Evolutionary conservation across 2,888 invertebrate species (phyloP).

Genomic region (Strigamia maritima): DNA sequence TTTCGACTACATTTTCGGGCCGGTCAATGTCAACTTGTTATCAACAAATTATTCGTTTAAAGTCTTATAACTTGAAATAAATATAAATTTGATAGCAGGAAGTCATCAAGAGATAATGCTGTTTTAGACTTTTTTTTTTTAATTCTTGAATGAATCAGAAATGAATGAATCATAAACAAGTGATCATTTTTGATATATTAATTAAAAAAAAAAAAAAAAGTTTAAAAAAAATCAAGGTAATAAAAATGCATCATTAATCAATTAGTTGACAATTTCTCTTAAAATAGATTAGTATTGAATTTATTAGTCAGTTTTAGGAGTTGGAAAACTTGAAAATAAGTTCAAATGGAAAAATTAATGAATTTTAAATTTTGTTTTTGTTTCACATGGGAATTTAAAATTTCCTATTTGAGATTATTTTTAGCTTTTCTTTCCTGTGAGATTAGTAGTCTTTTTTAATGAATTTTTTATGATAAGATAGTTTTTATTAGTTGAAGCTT

Average conservation of each 20-base stretch:
- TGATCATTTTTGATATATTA: background rate
- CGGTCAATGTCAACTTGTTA: too few species aligned
- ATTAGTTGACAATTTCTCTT: too few species aligned
- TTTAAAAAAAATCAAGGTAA: too few species aligned
- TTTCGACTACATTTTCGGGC: too few species aligned
- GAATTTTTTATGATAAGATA: slow-evolving; percentile 2
- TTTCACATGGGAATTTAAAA: background rate
- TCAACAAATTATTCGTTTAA: too few species aligned
- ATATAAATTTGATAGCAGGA: background rate
- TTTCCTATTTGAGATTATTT: background rate
- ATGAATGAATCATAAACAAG: background rate
- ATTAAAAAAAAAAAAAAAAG: too few species aligned
- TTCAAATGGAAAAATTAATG: too few species aligned
- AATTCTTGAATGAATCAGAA: background rate
- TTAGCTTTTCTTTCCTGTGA: background rate
- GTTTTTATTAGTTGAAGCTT: background rate
- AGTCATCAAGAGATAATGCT: background rate
- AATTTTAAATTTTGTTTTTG: background rate
- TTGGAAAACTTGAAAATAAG: too few species aligned
- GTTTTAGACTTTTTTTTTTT: background rate
- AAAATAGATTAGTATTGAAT: too few species aligned
- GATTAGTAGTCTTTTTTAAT: background rate
- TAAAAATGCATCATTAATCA: too few species aligned
- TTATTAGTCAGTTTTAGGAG: too few species aligned
- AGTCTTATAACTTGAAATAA: too few species aligned